Conservation (phyloP, 30 jellyfish, hydroid and myxozoan species). For the Mastigias papua region DNA sequence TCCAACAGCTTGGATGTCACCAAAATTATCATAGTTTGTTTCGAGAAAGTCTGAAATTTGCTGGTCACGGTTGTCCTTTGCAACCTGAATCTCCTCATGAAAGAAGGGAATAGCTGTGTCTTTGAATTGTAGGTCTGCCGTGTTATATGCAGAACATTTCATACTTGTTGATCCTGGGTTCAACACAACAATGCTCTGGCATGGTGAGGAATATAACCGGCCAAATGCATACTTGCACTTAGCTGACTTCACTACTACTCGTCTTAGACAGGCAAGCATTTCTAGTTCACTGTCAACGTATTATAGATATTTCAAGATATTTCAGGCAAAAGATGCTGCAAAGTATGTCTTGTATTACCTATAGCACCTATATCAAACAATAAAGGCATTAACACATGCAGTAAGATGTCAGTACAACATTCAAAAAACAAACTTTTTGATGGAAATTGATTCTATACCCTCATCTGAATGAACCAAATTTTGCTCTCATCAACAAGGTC, state of each 20-base stretch:
- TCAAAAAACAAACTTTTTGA: no score
- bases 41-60: conserved; percentile 42
- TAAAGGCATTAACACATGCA: neutral
- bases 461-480: no score
- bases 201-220: conserved; percentile 10
- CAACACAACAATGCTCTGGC: conserved; percentile 68
- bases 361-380: no score
- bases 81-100: conserved; percentile 28
- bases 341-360: neutral
- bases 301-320: no score
- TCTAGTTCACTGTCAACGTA: neutral
- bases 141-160: conserved; percentile 71
- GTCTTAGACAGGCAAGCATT: conserved; percentile 1
- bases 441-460: no score
- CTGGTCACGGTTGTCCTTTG: conserved; percentile 24
- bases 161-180: conserved; percentile 88
- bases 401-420: neutral
- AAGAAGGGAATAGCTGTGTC: conserved; percentile 48
- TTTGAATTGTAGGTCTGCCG: conserved; percentile 39
- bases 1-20: conserved; percentile 76
- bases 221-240: neutral
- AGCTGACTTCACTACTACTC: neutral
- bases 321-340: neutral
- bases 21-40: conserved; percentile 20
- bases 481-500: no score